phyloP scores from a whole-genome alignment of 2,113 vertebrate species.

The Limnothrissa miodon region DNA sequence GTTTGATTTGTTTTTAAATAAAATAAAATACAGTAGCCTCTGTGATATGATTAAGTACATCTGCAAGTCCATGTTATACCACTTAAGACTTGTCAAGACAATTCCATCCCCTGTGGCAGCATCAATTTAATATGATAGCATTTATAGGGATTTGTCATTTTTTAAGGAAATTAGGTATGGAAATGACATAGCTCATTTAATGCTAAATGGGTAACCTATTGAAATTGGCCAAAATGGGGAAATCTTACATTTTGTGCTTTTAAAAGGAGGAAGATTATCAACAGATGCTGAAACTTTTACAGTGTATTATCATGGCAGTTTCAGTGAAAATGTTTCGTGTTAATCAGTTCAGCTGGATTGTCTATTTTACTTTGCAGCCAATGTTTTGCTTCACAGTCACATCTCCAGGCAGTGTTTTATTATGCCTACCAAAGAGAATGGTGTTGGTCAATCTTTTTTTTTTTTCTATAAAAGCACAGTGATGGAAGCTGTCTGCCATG shows the following conservation, averaged over 20 bases:
- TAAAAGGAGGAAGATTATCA: no score
- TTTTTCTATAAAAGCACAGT: not conserved
- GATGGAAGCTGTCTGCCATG: not conserved
- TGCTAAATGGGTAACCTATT: no score
- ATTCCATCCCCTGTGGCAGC: not conserved
- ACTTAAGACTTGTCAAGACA: not conserved
- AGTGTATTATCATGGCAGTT: no score
- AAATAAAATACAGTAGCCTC: not conserved
- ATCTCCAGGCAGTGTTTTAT: not conserved
- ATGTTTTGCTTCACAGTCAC: not conserved
- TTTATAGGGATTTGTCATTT: no score
- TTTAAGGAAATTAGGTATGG: no score
- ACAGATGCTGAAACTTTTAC: no score
- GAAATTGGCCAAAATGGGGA: no score
- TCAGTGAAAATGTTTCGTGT: not conserved
- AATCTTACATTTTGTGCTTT: no score
- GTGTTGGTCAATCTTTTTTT: not conserved
- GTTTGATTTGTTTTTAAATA: no score
- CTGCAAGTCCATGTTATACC: not conserved
- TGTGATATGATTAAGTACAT: not conserved
- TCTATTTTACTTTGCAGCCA: not conserved
- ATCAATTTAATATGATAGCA: no score
- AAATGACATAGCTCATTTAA: no score
- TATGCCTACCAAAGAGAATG: not conserved
- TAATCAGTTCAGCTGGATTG: not conserved